These are phyloP conservation scores for Callorhinus ursinus DNA, from an alignment of 2,113 vertebrate genomes.

Conservation along the genomic window DNA sequence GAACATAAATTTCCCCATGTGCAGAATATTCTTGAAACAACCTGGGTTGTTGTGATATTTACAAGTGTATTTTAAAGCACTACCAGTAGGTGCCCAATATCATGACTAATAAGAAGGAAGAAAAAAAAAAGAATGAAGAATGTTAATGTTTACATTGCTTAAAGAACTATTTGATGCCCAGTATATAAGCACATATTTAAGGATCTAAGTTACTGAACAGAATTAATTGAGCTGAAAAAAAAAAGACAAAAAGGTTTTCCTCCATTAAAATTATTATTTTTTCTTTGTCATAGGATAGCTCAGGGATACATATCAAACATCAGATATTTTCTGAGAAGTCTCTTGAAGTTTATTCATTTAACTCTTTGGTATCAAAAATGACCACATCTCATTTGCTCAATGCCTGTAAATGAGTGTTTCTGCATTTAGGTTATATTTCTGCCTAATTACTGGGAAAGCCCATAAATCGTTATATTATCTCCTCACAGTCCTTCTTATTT, in stretches of 20 bases:
- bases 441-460: slow-evolving; percentile 12
- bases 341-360: slow-evolving; percentile 9
- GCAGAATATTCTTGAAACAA: background rate
- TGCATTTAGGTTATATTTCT: background rate
- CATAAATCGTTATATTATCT: slow-evolving; percentile 29
- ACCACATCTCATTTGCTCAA: background rate
- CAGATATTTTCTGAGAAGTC: slow-evolving; percentile 12
- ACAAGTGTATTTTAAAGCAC: background rate
- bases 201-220: background rate
- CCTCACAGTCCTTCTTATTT: background rate
- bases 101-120: background rate
- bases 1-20: background rate
- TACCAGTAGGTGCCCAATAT: background rate
- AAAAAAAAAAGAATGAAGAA: background rate
- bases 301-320: background rate
- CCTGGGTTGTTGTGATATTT: background rate
- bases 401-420: background rate
- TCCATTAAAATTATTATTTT: background rate
- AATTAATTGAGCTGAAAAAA: slow-evolving; percentile 21
- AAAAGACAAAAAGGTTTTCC: background rate
- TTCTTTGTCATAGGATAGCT: background rate
- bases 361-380: slow-evolving; percentile 18
- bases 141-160: background rate
- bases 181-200: background rate
- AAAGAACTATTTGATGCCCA: background rate